Percentiles rank a stretch among this genome's conserved stretches.
These are phyloP conservation scores for Chirona hameri DNA, from an alignment of 2,888 invertebrate genomes.

Conservation along the genomic window DNA sequence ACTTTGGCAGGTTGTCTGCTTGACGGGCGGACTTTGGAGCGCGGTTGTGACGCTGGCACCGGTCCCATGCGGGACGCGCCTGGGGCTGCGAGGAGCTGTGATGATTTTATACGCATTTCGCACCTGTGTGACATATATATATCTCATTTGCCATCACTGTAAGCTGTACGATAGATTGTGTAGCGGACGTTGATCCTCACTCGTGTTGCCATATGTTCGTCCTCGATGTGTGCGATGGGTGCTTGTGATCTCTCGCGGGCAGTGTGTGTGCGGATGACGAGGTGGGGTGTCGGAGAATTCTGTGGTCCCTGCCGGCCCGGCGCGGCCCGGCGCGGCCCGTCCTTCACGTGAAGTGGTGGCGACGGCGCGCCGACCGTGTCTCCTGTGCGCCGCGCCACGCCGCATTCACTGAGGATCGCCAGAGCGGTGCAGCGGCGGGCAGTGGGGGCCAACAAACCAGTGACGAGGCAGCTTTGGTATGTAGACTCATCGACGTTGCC, in stretches of 20 bases:
- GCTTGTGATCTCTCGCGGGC: neutral
- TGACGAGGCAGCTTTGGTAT: too few species aligned
- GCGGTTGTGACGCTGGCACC: neutral
- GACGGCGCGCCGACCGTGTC: neutral
- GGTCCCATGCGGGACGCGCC: neutral
- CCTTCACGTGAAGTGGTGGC: neutral
- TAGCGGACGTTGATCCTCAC: neutral
- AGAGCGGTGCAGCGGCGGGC: too few species aligned
- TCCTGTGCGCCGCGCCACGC: too few species aligned
- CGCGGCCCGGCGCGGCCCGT: too few species aligned
- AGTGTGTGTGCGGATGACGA: neutral
- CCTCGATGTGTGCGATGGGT: neutral
- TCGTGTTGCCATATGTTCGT: neutral
- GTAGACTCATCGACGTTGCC: too few species aligned
- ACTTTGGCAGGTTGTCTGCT: neutral
- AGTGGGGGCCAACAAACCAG: too few species aligned
- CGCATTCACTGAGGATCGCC: too few species aligned
- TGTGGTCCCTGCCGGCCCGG: too few species aligned
- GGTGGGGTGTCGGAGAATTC: neutral
- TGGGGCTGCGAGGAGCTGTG: neutral
- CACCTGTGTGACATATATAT: neutral
- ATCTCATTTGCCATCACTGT: neutral
- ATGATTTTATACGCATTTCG: slow-evolving; percentile 26
- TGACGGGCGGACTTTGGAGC: neutral
- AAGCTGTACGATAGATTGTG: neutral